Evolutionary conservation across 2,888 invertebrate genomes (phyloP), one percentile per base, ranked within the genome.

Genomic region (Cheilosia pagana): DNA sequence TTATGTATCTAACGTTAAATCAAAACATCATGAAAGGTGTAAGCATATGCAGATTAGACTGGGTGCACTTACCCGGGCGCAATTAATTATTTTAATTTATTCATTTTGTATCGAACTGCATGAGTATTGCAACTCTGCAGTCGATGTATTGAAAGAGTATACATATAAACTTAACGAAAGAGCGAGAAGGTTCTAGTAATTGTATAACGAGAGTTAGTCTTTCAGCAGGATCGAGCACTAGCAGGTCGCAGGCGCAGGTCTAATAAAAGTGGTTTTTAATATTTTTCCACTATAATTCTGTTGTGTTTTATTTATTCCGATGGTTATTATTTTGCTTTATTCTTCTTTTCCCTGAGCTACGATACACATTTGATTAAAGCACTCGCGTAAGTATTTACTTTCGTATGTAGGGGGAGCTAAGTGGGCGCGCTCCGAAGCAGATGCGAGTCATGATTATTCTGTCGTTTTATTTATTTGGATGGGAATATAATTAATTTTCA

Each of bases 41-140:
- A 77, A 81, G 81, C 62, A 62, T 70, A 77, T 70, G 68, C 71
- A 55, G 76, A 81, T 81, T 81, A 71, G 45, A 43, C 25, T 79
- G 45, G 59, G 59, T 71, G 65, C 55, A 71, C 71, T 81, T 77
- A 81, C 70, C 65, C 59, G 39, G 39, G 53, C 45, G 35, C 59
- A 76, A 81, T 77, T 81, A 77, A 71, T 81, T 71, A 81, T 77
- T 77, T 77, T 81, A 77, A 81, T 81, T 81, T 48, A 81, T 81
- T 76, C 81, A 71, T n/a, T n/a, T n/a, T n/a, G n/a, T n/a, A n/a
- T n/a, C n/a, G n/a, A n/a, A n/a, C n/a, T n/a, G n/a, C n/a, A n/a
- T n/a, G n/a, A n/a, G n/a, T n/a, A n/a, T n/a, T n/a, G n/a, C n/a
- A n/a, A n/a, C n/a, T n/a, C n/a, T n/a, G n/a, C n/a, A n/a, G n/a